A percentile compares a stretch with the other conserved stretches of the same genome.
These are phyloP conservation scores for Creontiades dilutus DNA, from an alignment of 2,888 invertebrate genomes.

Conservation along the genomic window DNA sequence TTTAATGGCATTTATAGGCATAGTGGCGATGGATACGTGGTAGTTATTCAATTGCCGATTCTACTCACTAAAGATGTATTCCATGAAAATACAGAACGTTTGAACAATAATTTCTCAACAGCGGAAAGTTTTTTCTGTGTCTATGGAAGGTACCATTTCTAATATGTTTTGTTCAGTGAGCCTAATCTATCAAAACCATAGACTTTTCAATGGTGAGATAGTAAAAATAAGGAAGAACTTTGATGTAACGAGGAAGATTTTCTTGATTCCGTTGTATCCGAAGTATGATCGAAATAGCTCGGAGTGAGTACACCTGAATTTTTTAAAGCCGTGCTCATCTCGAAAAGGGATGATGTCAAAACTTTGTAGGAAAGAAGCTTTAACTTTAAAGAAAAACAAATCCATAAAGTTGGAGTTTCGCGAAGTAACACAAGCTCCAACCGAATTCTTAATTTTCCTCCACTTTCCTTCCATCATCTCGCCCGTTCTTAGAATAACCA, in stretches of 20 bases:
- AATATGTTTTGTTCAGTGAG: no score
- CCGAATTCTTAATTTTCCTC: slow-evolving; percentile 28
- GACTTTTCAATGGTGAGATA: no score
- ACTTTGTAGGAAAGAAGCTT: slow-evolving; percentile 46
- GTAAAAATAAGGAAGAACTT: neutral
- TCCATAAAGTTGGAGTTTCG: slow-evolving; percentile 43
- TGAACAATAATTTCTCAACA: no score
- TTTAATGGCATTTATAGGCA: no score
- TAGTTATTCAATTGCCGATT: no score
- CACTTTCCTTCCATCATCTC: neutral
- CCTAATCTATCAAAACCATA: no score
- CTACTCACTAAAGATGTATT: no score
- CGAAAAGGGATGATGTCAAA: neutral
- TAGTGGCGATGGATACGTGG: no score
- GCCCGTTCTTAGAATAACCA: slow-evolving; percentile 15
- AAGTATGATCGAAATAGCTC: neutral
- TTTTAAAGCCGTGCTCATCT: neutral
- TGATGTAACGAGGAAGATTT: neutral
- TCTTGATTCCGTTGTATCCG: neutral
- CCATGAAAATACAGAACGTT: no score
- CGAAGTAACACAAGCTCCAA: slow-evolving; percentile 54
- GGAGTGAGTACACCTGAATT: neutral
- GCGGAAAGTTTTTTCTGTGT: no score
- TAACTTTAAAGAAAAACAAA: slow-evolving; percentile 57
- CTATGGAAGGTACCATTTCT: no score